Conservation (phyloP, 2,888 invertebrate genomes). For the Melanotus villosus region DNA sequence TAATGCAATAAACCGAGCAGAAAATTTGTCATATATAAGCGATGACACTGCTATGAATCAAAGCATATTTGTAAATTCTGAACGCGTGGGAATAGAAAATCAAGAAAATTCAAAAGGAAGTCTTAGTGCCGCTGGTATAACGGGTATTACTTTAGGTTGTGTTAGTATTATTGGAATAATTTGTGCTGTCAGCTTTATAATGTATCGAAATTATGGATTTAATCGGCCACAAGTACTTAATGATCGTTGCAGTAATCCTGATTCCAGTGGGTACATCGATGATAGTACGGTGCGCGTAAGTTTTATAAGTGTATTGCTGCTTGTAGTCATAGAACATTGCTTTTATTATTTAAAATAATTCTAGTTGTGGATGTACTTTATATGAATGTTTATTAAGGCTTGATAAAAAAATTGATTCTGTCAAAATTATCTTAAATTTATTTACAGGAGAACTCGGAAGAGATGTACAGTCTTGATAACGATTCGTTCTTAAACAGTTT, state of each 20-base stretch:
- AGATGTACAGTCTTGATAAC: conserved; percentile 95
- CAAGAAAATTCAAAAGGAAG: conserved; percentile 53
- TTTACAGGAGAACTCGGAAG: conserved; percentile 91
- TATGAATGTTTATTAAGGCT: neutral
- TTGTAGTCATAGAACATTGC: neutral
- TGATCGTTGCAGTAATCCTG: conserved; percentile 87
- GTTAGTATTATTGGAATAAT: conserved; percentile 76
- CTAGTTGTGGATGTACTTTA: too few species aligned
- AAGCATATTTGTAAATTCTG: conserved; percentile 44
- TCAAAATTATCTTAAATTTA: conserved; percentile 35
- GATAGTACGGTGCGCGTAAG: conserved; percentile 88
- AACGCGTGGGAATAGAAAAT: conserved; percentile 42
- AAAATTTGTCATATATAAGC: conserved; percentile 57
- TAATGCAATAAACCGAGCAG: conserved; percentile 57
- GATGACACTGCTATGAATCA: conserved; percentile 44
- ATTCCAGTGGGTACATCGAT: conserved; percentile 89
- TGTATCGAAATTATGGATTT: conserved; percentile 80
- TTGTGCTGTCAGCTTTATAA: conserved; percentile 77
- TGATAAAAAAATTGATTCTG: neutral
- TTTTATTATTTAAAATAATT: neutral
- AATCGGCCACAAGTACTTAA: conserved; percentile 88
- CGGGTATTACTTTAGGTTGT: conserved; percentile 79
- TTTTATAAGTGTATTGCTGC: conserved; percentile 47
- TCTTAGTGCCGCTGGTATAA: conserved; percentile 70
- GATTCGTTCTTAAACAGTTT: conserved; percentile 94